Base-by-base conservation (phyloP, 2,113 vertebrate genomes). In the Cryptotis parvus region DNA sequence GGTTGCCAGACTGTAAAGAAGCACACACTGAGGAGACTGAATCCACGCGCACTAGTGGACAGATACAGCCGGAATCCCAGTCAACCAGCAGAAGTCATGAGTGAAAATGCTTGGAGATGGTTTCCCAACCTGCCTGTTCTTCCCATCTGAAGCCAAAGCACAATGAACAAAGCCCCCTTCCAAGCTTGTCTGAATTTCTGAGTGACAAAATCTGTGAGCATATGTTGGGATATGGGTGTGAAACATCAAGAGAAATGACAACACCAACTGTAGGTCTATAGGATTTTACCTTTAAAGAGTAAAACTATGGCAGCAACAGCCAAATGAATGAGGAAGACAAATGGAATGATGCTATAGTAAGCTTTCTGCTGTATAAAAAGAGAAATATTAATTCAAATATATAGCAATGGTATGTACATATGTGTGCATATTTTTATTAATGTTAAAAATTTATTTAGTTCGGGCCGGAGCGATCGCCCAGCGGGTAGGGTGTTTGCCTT, bases 211-310 rank as follows among this genome's bases (percentile, higher is more conserved):
- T 58, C 63, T 7, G 2, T 15, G 49, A 86, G 11, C 29, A 45
- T 39, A 70, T 35, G 10, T 63, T 49, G 45, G 63, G 9, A 12
- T 31, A 9, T 16, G 61, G 75, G 55, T 92, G 85, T 85, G 39
- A 80, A 37, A 84, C 22, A 45, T 61, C 33, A 65, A 15, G 41
- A 55, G n/a, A 70, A 80, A 87, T 2, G 72, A 52, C 35, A 92
- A 55, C 14, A 82, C 27, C 78, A 77, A 81, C 29, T 84, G 63
- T 6, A 61, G 3, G 18, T 65, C 82, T 39, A 85, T 41, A 90
- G 18, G 72, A 63, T 81, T 52, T 90, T 39, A 76, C 33, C 74
- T 90, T 94, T 72, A 87, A 93, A 84, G 70, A n/a, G n/a, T 77
- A 35, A 58, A 58, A 58, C 55, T 58, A 58, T 58, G 22, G 22